Base-by-base conservation (phyloP, 2,888 invertebrate genomes). In the Limnephilus rhombicus region DNA sequence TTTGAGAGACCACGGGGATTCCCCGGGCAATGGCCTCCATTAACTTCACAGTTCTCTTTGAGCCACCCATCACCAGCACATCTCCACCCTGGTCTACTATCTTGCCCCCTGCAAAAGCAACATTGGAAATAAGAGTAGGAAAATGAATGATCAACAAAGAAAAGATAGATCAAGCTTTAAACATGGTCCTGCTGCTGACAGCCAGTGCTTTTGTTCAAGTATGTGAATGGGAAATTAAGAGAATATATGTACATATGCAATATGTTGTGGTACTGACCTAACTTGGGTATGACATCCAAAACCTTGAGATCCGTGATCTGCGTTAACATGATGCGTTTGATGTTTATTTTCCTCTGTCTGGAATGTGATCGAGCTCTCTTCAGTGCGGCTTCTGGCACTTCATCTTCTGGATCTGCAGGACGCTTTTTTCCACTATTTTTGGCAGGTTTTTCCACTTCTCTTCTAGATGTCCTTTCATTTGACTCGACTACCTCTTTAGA, bases 81-180 rank as follows among this genome's bases (percentile, higher is more conserved):
- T 91, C 81, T 15, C 89, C 91, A 7, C 85, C 95, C 49, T 96
- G 96, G 0, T 96, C 95, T 24, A 97, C 97, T 68, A 97, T 94
- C 3, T 94, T 95, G 0, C 97, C 97, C 82, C 97, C 97, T 97
- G 94, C n/a, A 90, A 94, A 93, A 90, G 80, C 82, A 80, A 93
- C 45, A 92, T n/a, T 68, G 68, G 34, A 15, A 34, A 89, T 49
- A 93, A 68, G 53, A 68, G 9, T 9, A 68, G 68, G 9, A 68
- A 68, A 68, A 68, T 24, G 7, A 68, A 68, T n/a, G 24, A 24
- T 68, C n/a, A n/a, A 68, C 24, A 24, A 7, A 68, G 68, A 68
- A 68, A 68, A 68, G 68, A 68, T 68, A 68, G 18, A 68, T 15
- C 15, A 18, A 24, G 24, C 24, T 68, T 68, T 4, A 18, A 24